Base-by-base conservation (phyloP, 2,888 invertebrate species). In the Clepsis dumicolana region DNA sequence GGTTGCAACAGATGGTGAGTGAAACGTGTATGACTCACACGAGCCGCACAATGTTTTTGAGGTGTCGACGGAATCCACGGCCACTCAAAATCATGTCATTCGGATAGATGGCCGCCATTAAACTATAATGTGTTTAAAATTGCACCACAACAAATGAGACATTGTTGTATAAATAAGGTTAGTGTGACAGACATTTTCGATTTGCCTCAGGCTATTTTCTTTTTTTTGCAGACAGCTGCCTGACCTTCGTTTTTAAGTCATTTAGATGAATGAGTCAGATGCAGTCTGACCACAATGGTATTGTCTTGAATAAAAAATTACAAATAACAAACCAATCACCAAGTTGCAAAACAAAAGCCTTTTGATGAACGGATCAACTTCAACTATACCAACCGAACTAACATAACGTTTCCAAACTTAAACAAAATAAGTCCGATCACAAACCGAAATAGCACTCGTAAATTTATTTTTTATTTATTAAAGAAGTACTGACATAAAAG, bases 1-100 rank as follows among this genome's bases (percentile, higher is more conserved):
- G 82, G 79, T 75, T 79, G 76, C 79, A 85, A 85, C 89, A 90
- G 85, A 89, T 89, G 89, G 89, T 76, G 77, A 77, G 73, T 74
- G 75, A 75, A 79, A 77, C 78, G 75, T 73, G 75, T 71, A 78
- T 89, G 90, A 89, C 38, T 67, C 67, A 56, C 62, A 56, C 32
- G 62, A 56, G 62, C 18, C 78, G 85, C 88, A 88, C 71, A 50
- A 69, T 78, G 77, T 77, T 79, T 76, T 77, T 66, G 73, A 68
- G 60, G 10, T 56, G 59, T 38, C 57, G 32, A 25, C 60, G 10
- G 25, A 61, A 61, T 48, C 48, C 38, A 25, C 41, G 56, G 44
- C 16, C 44, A 4, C 61, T 32, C 41, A 38, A 18, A 50, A 32
- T 59, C 57, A 50, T 67, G 70, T 60, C 67, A 60, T 54, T 48